phyloP scores from a whole-genome alignment of 1,140 invertebrate genomes.

The Drepana arcuata region DNA sequence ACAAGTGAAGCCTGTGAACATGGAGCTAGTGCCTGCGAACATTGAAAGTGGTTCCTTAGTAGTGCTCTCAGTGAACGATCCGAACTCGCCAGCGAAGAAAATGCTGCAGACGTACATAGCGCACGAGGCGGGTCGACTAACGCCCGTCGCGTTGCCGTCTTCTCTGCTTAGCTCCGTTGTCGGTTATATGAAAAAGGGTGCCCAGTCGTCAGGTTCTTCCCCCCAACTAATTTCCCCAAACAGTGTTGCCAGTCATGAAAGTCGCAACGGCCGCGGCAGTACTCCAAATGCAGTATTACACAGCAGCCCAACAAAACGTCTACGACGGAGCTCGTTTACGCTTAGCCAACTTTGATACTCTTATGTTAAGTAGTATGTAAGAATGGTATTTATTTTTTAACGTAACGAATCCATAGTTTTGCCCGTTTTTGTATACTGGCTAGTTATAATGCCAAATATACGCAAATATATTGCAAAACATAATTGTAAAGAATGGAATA shows the following conservation, averaged over 20 bases:
- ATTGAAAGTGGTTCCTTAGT: conserved; percentile 55
- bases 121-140: conserved; percentile 34
- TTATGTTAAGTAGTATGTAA: too few species aligned
- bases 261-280: conserved; percentile 25
- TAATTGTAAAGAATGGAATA: too few species aligned
- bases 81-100: conserved; percentile 49
- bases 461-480: too few species aligned
- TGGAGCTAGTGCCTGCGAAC: conserved; percentile 37
- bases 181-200: conserved; percentile 54
- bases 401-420: too few species aligned
- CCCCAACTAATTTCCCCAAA: conserved; percentile 35
- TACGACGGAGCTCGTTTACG: conserved; percentile 40
- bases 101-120: conserved; percentile 61
- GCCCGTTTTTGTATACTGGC: too few species aligned
- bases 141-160: conserved; percentile 38
- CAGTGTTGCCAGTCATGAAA: conserved; percentile 38
- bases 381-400: too few species aligned
- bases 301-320: conserved; percentile 30
- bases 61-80: conserved; percentile 51
- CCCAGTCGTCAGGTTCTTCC: conserved; percentile 29
- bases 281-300: conserved; percentile 21
- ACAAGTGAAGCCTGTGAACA: conserved; percentile 9
- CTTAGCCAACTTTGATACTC: conserved; percentile 48
- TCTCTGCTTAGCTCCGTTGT: conserved; percentile 46
- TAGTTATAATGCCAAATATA: too few species aligned